These are phyloP conservation scores for Leucophenga montana DNA, from an alignment of 2,888 invertebrate species.

Conservation along the genomic window DNA sequence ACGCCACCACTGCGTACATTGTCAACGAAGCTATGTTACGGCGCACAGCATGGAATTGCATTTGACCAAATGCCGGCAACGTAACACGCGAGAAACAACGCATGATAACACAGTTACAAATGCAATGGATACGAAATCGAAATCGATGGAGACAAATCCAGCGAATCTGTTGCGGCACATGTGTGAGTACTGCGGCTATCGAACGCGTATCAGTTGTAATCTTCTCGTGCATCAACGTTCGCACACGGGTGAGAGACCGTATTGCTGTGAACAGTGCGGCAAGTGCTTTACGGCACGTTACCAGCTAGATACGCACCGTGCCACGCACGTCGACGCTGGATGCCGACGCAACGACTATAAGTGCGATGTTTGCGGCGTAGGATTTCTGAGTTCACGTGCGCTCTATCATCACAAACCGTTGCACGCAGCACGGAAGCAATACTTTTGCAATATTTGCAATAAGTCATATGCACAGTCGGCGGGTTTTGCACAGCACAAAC, in stretches of 20 bases:
- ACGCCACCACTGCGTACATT: neutral
- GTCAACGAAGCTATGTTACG: neutral
- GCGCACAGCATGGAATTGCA: neutral
- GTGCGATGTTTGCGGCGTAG: constrained; percentile 52
- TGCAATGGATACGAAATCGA: neutral
- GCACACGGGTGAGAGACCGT: constrained; percentile 59
- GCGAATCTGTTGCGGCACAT: constrained; percentile 45
- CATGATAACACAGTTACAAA: too few species aligned
- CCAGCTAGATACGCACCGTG: constrained; percentile 50
- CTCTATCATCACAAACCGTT: constrained; percentile 56
- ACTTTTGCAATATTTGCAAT: constrained; percentile 56
- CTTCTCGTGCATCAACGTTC: constrained; percentile 53
- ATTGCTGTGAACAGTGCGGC: constrained; percentile 49
- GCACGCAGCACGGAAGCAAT: constrained; percentile 50
- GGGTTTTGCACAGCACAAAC: constrained; percentile 64
- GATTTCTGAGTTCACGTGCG: constrained; percentile 58
- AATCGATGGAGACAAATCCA: neutral
- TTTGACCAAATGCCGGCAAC: neutral
- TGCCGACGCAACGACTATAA: constrained; percentile 45
- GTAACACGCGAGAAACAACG: too few species aligned
- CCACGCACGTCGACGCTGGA: constrained; percentile 44
- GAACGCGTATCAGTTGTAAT: constrained; percentile 51
- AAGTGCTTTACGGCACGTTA: constrained; percentile 50
- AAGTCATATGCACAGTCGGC: constrained; percentile 60
- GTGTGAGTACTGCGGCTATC: constrained; percentile 61